Base-by-base conservation (phyloP, 2,888 invertebrate genomes). In the Acanthosepion pharaonis region DNA sequence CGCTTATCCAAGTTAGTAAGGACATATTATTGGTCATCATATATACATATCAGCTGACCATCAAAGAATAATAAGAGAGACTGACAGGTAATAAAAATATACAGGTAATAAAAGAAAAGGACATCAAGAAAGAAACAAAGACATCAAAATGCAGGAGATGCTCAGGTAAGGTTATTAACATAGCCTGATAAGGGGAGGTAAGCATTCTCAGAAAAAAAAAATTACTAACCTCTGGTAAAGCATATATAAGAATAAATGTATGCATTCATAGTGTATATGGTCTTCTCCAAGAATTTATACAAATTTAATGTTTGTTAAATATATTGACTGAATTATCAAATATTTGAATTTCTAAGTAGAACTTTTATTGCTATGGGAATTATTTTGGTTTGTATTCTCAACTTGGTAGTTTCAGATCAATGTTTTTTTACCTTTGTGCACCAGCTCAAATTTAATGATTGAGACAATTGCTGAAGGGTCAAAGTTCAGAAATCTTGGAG, bases 21-120 rank as follows among this genome's bases (percentile, higher is more conserved):
- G 78, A 78, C n/a, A 78, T 78, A 78, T 78, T 78, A 78, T n/a
- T n/a, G 78, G 78, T 78, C 78, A 78, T n/a, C n/a, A 78, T 78
- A 78, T 33, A 78, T 78, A 78, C n/a, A 78, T 78, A n/a, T 78
- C 78, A 78, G n/a, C 78, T 78, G 78, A 78, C 78, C 78, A n/a
- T 78, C 78, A n/a, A n/a, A 78, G n/a, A 78, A 78, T n/a, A 78
- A 78, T 78, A 78, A 78, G n/a, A 33, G 78, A 78, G 78, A 15
- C 78, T 78, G 78, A 33, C 78, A n/a, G 78, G 78, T 78, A 78
- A n/a, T 78, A 78, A 78, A 78, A 78, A 78, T 78, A 78, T 78
- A 78, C n/a, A 78, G n/a, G 78, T 78, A 78, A 78, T n/a, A n/a
- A 78, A 78, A 59, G 23, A 33, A 78, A 78, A 78, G n/a, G 78